These are phyloP conservation scores for Clarias magur DNA, from an alignment of 2,113 vertebrate species.

Conservation along the genomic window DNA sequence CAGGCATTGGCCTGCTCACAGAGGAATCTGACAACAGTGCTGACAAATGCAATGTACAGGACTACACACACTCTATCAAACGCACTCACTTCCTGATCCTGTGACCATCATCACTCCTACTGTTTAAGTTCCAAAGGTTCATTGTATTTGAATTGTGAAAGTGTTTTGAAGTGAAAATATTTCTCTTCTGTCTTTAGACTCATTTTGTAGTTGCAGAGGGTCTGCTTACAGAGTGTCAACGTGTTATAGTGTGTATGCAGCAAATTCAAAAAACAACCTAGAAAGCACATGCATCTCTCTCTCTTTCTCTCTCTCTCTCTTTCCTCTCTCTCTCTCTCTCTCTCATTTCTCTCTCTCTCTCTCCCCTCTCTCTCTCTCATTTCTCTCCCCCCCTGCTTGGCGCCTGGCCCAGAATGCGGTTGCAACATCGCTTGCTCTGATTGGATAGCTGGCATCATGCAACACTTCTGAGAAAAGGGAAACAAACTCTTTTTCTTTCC, in stretches of 20 bases:
- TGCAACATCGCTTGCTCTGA: slow-evolving; percentile 70
- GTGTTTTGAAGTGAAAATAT: slow-evolving; percentile 12
- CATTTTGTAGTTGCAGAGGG: not conserved
- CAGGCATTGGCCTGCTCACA: slow-evolving; percentile 60
- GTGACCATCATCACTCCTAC: slow-evolving; percentile 27
- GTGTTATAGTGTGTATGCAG: not conserved
- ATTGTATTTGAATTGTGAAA: not conserved
- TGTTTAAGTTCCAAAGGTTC: slow-evolving; percentile 37
- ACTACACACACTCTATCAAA: slow-evolving; percentile 1
- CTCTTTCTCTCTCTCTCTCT: not conserved
- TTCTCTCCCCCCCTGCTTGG: slow-evolving; percentile 62
- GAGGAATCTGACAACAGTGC: slow-evolving; percentile 34
- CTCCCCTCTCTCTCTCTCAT: not conserved
- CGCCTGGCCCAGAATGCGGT: slow-evolving; percentile 71
- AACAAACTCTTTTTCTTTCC: slow-evolving; percentile 66
- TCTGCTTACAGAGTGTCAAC: not conserved
- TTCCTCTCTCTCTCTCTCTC: slow-evolving; percentile 11
- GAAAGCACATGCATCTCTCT: not conserved
- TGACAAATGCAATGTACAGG: slow-evolving; percentile 1
- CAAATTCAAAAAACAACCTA: slow-evolving; percentile 10
- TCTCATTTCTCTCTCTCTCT: slow-evolving; percentile 30
- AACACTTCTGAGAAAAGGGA: slow-evolving; percentile 71
- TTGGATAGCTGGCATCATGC: slow-evolving; percentile 68
- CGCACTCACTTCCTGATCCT: slow-evolving; percentile 18
- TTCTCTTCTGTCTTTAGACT: slow-evolving; percentile 28